Evolutionary conservation across 2,113 vertebrate species (phyloP).

Genomic region (Aptenodytes forsteri): DNA sequence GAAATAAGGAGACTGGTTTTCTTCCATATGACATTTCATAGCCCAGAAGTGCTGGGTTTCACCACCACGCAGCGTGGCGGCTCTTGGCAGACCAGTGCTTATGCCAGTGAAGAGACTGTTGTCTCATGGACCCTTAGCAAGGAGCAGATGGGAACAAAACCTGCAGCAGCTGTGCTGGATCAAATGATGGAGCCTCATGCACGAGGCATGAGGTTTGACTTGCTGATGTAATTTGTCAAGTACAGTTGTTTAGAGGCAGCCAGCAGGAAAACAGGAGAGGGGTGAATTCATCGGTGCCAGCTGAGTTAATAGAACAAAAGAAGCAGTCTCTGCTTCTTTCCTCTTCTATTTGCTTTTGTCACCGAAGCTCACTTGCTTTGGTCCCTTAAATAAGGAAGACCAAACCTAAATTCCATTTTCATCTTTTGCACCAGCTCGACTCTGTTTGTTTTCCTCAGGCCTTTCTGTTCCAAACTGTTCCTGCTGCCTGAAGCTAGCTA

Average conservation of each 20-base stretch:
- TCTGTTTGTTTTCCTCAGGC: not conserved
- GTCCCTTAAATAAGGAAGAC: not conserved
- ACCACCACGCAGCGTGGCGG: rapidly evolving
- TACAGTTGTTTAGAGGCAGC: slow-evolving; percentile 2
- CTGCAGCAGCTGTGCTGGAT: not conserved
- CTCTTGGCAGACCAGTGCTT: not conserved
- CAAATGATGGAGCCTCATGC: not conserved
- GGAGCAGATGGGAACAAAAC: not conserved
- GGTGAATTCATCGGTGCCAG: not conserved
- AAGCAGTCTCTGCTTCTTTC: not conserved
- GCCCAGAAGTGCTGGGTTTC: not conserved
- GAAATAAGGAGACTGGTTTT: not conserved
- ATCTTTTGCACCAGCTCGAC: not conserved
- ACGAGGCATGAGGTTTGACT: not conserved
- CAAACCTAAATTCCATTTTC: not conserved
- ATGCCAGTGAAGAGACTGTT: not conserved
- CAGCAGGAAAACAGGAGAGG: slow-evolving; percentile 6
- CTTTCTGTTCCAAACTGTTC: not conserved
- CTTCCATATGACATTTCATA: not conserved
- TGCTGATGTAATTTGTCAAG: not conserved
- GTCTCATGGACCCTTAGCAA: not conserved
- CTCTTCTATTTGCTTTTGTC: not conserved
- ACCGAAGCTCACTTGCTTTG: not conserved
- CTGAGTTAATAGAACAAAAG: not conserved
- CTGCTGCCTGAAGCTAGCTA: not conserved